Base-by-base conservation (phyloP, 2,797 vertebrate genomes). In the Prunella strophiata region DNA sequence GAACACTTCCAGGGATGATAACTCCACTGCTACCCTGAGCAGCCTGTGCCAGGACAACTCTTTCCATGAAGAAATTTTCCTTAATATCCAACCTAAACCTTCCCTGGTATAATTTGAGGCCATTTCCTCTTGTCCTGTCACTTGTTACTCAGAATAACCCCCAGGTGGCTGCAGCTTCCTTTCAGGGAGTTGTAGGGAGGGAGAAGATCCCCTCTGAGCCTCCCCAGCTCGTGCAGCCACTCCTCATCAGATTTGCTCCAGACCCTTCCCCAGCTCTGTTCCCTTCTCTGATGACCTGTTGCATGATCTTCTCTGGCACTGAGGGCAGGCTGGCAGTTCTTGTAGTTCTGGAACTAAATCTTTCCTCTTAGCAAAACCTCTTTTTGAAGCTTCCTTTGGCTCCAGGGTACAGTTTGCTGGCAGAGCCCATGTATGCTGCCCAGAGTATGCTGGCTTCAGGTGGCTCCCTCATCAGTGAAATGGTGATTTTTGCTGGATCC, bases 1-100 rank as follows among this genome's bases (percentile, higher is more conserved):
- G 30, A 54, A 2, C 25, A 7, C 21, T 68, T 61, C 13, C 40
- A 61, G 63, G 29, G 11, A 20, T 45, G 23, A 29, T 29, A 55
- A 25, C 32, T 54, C 40, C 9, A 12, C 16, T 0, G 0, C 13
- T n/a, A 18, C 47, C 29, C 47, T 52, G n/a, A 19, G 40, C 54
- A 68, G 47, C n/a, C 32, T 68, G 21, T 68, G n/a, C 48, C 20
- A 47, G 29, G 55, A 47, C 30, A 86, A 25, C 25, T 47, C 55
- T 18, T 75, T 52, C n/a, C n/a, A n/a, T 45, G 38, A 29, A 52
- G 10, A n/a, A 51, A 16, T 29, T 61, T 45, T 48, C 21, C 5
- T 5, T 48, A 32, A 36, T 55, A 32, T 9, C 26, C 26, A 30
- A 7, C 8, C 6, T 77, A 26, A 62, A 77, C 34, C 30, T 61